Evolutionary conservation across 2,113 vertebrate species (phyloP).

Genomic region (Noturus placidus): DNA sequence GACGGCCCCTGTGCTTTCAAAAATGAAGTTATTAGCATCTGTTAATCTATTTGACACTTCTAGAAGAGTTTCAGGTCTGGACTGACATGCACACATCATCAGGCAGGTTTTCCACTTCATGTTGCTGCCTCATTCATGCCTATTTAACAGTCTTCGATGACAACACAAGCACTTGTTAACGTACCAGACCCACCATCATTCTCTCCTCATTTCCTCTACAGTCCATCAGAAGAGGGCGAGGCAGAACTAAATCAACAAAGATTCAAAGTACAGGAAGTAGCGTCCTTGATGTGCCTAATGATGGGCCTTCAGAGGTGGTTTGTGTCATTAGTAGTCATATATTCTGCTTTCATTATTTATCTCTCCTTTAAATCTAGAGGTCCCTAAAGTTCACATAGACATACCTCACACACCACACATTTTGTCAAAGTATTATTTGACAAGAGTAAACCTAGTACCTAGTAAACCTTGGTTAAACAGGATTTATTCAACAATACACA

Average conservation of each 20-base stretch:
- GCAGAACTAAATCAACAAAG: conserved; percentile 51
- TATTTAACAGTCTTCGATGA: conserved; percentile 60
- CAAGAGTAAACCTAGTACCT: no score
- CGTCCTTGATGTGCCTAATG: background rate
- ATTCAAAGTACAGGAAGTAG: conserved; percentile 48
- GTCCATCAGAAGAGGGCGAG: conserved; percentile 55
- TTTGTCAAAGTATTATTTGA: background rate
- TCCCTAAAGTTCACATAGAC: background rate
- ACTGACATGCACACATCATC: conserved; percentile 57
- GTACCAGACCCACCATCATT: conserved; percentile 63
- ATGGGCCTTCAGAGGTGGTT: background rate
- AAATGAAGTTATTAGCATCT: background rate
- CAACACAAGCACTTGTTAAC: background rate
- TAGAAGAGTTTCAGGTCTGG: conserved; percentile 22
- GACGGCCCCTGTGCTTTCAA: background rate
- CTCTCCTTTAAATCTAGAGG: background rate
- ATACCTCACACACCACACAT: background rate
- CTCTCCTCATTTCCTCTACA: conserved; percentile 59
- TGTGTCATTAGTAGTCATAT: conserved; percentile 65
- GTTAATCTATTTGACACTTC: background rate
- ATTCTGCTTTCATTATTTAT: conserved; percentile 41
- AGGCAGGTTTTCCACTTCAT: conserved; percentile 44
- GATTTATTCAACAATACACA: no score
- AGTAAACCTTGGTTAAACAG: no score
- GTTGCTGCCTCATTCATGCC: conserved; percentile 5